Evolutionary conservation across 2,113 vertebrate genomes (phyloP), one percentile per base, ranked within the genome.

Genomic region (Gobius niger): DNA sequence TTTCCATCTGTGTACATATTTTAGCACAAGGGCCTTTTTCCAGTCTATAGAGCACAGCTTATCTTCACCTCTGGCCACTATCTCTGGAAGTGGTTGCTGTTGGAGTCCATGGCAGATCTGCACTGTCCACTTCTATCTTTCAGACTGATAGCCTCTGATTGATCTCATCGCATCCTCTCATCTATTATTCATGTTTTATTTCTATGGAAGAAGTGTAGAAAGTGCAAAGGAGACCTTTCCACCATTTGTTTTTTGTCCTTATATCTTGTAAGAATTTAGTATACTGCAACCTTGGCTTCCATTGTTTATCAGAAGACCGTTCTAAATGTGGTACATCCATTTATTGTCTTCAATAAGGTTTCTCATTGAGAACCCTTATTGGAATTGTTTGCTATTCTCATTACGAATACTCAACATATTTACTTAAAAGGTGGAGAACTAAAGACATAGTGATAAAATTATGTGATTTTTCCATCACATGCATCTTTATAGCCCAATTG

Each of bases 101-200:
- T 84, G 56, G 61, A 72, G 80, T 69, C 77, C 65, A 49, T 65
- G 63, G 71, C 74, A 85, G 82, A 86, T 75, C 71, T 81, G 72
- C 73, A 67, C 87, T 79, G 85, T 89, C 85, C 84, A 86, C 72
- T 80, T 80, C 75, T 82, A 87, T 88, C 85, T 85, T 41, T 44
- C 56, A 80, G 85, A 88, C 88, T 67, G 89, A 88, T 90, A 85
- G 77, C 80, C 83, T 78, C 82, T 83, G 88, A 91, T 90, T 88
- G 87, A 83, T 89, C 86, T 79, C 80, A 85, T 87, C 81, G 81
- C 76, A 47, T 59, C 67, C 51, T n/a, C 80, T 83, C 77, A 88
- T 91, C 76, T 83, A 85, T 90, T 88, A 88, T 91, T 87, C 77
- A 89, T 87, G 77, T 65, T 75, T 83, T 57, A 73, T 77, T 73